These are phyloP conservation scores for Saimiri boliviensis DNA, from an alignment of 2,113 vertebrate genomes.

Conservation along the genomic window DNA sequence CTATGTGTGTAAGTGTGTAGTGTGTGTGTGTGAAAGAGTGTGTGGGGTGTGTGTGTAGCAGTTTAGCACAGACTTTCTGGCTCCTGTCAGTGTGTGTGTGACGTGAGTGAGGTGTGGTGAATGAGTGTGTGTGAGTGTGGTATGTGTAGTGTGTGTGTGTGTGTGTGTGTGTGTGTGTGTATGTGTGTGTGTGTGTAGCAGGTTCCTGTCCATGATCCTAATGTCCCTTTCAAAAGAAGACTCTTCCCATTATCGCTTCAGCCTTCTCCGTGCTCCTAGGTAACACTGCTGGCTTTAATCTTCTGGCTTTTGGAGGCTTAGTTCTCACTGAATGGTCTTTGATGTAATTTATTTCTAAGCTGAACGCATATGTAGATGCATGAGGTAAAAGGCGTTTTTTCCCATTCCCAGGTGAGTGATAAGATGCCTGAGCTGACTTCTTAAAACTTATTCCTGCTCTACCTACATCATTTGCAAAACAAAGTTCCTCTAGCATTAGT, in stretches of 20 bases:
- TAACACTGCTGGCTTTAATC: slow-evolving; percentile 42
- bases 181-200: neutral
- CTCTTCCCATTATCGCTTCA: neutral
- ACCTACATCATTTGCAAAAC: neutral
- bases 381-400: slow-evolving; percentile 26
- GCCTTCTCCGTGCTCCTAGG: slow-evolving; percentile 50
- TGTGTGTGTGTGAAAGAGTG: neutral
- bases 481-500: neutral
- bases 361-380: slow-evolving; percentile 65
- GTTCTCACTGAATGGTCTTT: slow-evolving; percentile 65
- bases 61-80: neutral
- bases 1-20: neutral
- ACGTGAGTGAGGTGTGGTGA: no score
- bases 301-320: slow-evolving; percentile 68
- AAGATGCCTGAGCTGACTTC: slow-evolving; percentile 59
- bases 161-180: neutral
- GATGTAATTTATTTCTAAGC: slow-evolving; percentile 77
- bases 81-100: neutral
- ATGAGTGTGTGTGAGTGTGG: neutral
- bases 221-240: slow-evolving; percentile 5
- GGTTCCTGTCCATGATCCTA: neutral
- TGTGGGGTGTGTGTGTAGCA: neutral
- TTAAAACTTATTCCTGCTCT: slow-evolving; percentile 49
- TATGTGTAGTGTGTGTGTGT: neutral
- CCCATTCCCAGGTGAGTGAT: slow-evolving; percentile 57